These are phyloP conservation scores for Himalopsyche japonica DNA, from an alignment of 2,888 invertebrate genomes.

Conservation along the genomic window DNA sequence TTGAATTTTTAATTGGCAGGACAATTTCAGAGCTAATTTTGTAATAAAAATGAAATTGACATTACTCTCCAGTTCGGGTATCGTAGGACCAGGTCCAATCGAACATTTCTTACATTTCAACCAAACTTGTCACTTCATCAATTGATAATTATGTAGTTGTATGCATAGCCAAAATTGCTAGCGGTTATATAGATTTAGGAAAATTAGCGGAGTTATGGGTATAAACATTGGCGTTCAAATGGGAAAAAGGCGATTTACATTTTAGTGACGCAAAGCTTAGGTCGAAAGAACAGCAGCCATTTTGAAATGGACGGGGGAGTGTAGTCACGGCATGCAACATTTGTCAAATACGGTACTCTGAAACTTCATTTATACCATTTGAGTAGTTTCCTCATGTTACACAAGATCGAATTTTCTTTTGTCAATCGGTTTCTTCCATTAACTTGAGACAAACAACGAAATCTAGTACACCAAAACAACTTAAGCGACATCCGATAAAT, in stretches of 20 bases:
- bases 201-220: background rate
- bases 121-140: constrained; percentile 61
- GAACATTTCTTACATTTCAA: constrained; percentile 51
- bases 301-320: constrained; percentile 64
- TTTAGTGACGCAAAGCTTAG: constrained; percentile 64
- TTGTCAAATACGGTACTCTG: constrained; percentile 50
- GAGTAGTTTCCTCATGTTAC: constrained; percentile 3
- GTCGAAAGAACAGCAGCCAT: constrained; percentile 65
- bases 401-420: constrained; percentile 9
- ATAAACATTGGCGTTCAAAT: background rate
- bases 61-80: constrained; percentile 57
- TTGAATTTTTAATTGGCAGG: background rate
- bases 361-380: background rate
- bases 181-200: background rate
- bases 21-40: background rate
- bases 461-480: constrained; percentile 58
- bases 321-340: constrained; percentile 63
- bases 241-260: constrained; percentile 35
- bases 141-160: constrained; percentile 50
- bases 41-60: constrained; percentile 42
- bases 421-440: background rate
- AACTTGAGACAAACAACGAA: constrained; percentile 19
- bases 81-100: constrained; percentile 60
- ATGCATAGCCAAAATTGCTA: constrained; percentile 34
- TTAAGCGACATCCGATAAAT: constrained; percentile 63